Conservation (phyloP, 2,888 invertebrate species). For the Plagiodera versicolora region DNA sequence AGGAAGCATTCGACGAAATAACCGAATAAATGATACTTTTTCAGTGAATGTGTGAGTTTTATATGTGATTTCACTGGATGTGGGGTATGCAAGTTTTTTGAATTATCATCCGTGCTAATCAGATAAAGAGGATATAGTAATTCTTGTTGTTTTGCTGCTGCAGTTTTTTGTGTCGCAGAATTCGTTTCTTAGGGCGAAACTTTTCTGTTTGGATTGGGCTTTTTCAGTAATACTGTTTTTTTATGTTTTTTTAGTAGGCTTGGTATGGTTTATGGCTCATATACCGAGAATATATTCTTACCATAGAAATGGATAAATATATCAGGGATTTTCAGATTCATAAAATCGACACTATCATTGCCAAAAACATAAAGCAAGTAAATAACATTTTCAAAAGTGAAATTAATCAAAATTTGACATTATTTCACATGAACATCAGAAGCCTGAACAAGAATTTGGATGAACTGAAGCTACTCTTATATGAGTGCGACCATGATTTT, state of each 20-base stretch:
- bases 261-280: not conserved
- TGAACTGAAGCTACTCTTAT: not conserved
- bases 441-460: conserved; percentile 7
- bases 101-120: not conserved
- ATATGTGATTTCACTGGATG: not conserved
- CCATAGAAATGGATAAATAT: not conserved
- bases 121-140: not conserved
- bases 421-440: conserved; percentile 10
- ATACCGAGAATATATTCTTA: not conserved
- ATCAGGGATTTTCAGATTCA: not conserved
- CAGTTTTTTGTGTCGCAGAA: not conserved
- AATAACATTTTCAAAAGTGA: not conserved
- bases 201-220: not conserved
- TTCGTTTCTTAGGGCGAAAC: not conserved
- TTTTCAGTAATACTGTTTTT: too few relatives aligned
- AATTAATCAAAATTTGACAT: not conserved
- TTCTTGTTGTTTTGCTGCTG: not conserved
- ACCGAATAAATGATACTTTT: not conserved
- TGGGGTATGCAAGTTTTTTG: not conserved
- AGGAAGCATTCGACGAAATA: conserved; percentile 4
- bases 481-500: not conserved
- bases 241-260: too few relatives aligned
- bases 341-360: not conserved
- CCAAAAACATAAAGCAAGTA: not conserved
- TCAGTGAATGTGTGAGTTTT: not conserved